A percentile compares a stretch with the other conserved stretches of the same genome.
Evolutionary conservation across 2,888 invertebrate species (phyloP).

Genomic region (Emmelina monodactyla): DNA sequence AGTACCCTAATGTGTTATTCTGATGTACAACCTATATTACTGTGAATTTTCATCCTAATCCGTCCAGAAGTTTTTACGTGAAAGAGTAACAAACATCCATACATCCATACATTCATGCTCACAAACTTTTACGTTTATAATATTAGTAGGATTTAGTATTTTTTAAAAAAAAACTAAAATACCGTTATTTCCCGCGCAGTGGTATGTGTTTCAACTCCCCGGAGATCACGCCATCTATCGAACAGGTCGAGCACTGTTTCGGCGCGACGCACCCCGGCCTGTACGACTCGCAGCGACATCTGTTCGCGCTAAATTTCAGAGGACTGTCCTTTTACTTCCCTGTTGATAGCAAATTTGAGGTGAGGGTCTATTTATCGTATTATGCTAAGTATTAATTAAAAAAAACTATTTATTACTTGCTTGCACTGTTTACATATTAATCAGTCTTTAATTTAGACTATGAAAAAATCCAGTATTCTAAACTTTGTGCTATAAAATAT

Average conservation of each 20-base stretch:
- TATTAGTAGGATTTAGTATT: background rate
- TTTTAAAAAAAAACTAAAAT: no score
- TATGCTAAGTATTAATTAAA: no score
- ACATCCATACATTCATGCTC: background rate
- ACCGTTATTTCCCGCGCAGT: slow-evolving; percentile 42
- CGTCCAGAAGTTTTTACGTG: no score
- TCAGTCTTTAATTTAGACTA: no score
- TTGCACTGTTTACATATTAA: no score
- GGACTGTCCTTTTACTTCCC: slow-evolving; percentile 98
- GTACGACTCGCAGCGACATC: slow-evolving; percentile 93
- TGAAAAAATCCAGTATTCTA: no score
- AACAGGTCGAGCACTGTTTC: slow-evolving; percentile 98
- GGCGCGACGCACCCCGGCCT: slow-evolving; percentile 99
- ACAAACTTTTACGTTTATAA: background rate
- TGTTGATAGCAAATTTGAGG: slow-evolving; percentile 88
- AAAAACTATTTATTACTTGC: slow-evolving; percentile 5
- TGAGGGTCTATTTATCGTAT: no score
- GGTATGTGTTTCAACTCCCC: slow-evolving; percentile 90
- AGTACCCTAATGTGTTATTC: no score
- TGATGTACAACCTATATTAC: no score
- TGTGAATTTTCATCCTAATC: no score
- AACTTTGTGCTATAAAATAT: no score
- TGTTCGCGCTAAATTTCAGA: slow-evolving; percentile 95
- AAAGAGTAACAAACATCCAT: no score
- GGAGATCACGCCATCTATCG: slow-evolving; percentile 94